Conservation (phyloP, 2,797 vertebrate genomes). For the Oceanodroma leucorhoa region DNA sequence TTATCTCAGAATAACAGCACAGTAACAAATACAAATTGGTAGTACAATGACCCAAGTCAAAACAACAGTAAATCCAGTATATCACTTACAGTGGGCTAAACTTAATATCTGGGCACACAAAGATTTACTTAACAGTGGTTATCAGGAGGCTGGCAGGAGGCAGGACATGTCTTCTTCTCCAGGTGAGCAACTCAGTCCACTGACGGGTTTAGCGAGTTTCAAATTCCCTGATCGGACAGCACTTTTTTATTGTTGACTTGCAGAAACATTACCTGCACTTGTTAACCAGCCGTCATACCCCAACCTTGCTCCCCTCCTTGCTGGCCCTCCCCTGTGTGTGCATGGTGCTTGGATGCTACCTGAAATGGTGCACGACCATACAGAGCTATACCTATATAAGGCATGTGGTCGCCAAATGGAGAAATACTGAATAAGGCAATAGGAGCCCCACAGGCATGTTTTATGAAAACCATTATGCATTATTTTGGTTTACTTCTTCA, state of each 20-base stretch:
- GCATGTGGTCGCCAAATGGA: too few species aligned
- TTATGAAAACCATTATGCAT: background rate
- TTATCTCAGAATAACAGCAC: background rate
- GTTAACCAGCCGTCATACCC: background rate
- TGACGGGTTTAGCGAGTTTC: background rate
- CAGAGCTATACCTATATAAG: background rate
- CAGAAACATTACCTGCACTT: background rate
- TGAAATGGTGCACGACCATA: background rate
- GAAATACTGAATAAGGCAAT: background rate
- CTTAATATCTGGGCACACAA: background rate
- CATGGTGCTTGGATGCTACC: accelerated
- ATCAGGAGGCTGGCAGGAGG: background rate
- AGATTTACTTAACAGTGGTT: accelerated
- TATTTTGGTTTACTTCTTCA: background rate
- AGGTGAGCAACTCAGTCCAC: background rate
- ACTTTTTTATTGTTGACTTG: background rate
- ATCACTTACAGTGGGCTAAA: background rate
- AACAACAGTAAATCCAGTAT: background rate
- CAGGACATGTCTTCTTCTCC: background rate
- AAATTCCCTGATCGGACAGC: background rate
- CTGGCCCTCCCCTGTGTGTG: background rate
- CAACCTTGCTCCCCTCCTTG: background rate
- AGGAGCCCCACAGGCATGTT: background rate
- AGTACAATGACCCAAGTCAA: background rate
- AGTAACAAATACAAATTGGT: background rate